Evolutionary conservation across 2,113 vertebrate genomes (phyloP), one percentile per base, ranked within the genome.

Genomic region (Motacilla alba): DNA sequence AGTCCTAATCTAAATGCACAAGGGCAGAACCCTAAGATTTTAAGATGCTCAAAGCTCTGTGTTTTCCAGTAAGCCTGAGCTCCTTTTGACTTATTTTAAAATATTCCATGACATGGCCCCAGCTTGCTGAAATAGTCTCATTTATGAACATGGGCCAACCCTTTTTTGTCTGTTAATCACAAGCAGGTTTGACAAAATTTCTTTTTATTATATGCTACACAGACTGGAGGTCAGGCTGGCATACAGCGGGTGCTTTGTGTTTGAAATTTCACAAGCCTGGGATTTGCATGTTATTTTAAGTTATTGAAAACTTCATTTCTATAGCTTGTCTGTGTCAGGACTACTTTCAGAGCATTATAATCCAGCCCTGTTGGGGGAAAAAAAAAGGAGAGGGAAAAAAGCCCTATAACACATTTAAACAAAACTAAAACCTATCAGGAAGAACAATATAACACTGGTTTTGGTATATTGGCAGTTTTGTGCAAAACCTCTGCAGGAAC

Each of bases 141-240:
- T 72, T 92, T 75, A 89, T 64, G 37, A 96, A 90, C 49, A 31
- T 72, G 73, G 79, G 88, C 41, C 68, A 94, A 75, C 8, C 16
- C 20, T 44, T 88, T 94, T 92, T 79, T 56, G 77, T 90, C 72
- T 92, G 24, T 52, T 81, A 26, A 67, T 75, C 80, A 77, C 52
- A 93, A 81, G 67, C 44, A 77, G 59, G 59, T 83, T 85, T 93
- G 59, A 84, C 53, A 76, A 87, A 90, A 47, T 75, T 75, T 75
- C 83, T 88, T 95, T 85, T 86, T 41, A 83, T 96, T 86, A 86
- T 35, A 62, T 46, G 60, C 83, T 89, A 37, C 55, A 66, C n/a
- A 58, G 74, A 43, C 80, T 90, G 73, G 56, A 94, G 87, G 89
- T 95, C 93, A 87, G 76, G 73, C 41, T 82, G 60, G 55, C 68